A percentile compares a stretch with the other conserved stretches of the same genome.
Conservation (phyloP, 1,140 invertebrate species). For the Leptinotarsa defecta region DNA sequence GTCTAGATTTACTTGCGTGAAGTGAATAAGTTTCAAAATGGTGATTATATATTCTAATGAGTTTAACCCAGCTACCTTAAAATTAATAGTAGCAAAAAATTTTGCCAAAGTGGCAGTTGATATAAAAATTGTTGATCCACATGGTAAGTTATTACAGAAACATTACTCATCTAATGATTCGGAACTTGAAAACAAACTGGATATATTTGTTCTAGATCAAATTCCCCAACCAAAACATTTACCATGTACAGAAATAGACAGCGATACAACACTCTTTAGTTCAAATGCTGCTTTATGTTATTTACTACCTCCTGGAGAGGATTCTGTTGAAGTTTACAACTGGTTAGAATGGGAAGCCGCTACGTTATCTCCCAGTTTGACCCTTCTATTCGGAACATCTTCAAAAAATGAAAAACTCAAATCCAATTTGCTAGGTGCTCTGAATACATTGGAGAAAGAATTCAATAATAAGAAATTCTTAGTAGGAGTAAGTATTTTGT, state of each 20-base stretch:
- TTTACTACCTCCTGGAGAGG: slow-evolving; percentile 56
- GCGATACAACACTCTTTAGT: slow-evolving; percentile 61
- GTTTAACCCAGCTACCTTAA: slow-evolving; percentile 72
- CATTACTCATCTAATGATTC: too few species aligned
- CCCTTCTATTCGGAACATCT: slow-evolving; percentile 55
- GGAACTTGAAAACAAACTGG: too few species aligned
- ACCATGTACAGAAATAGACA: slow-evolving; percentile 59
- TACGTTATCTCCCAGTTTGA: slow-evolving; percentile 65
- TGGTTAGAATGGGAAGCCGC: slow-evolving; percentile 79
- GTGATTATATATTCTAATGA: slow-evolving; percentile 65
- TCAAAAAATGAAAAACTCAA: slow-evolving; percentile 60
- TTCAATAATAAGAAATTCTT: slow-evolving; percentile 36
- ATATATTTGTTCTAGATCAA: slow-evolving; percentile 42
- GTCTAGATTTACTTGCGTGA: too few species aligned
- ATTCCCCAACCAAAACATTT: slow-evolving; percentile 55
- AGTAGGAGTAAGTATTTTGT: slow-evolving; percentile 37
- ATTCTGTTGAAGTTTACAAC: slow-evolving; percentile 59
- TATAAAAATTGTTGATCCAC: slow-evolving; percentile 61
- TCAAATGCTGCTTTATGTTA: slow-evolving; percentile 63
- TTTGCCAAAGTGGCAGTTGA: slow-evolving; percentile 62
- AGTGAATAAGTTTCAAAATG: slow-evolving; percentile 8
- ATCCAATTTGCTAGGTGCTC: slow-evolving; percentile 55
- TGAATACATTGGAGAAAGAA: slow-evolving; percentile 57
- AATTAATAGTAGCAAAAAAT: slow-evolving; percentile 70
- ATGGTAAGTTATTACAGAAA: slow-evolving; percentile 57